Evolutionary conservation across 2,113 vertebrate species (phyloP).

Genomic region (Oenanthe oenanthe): DNA sequence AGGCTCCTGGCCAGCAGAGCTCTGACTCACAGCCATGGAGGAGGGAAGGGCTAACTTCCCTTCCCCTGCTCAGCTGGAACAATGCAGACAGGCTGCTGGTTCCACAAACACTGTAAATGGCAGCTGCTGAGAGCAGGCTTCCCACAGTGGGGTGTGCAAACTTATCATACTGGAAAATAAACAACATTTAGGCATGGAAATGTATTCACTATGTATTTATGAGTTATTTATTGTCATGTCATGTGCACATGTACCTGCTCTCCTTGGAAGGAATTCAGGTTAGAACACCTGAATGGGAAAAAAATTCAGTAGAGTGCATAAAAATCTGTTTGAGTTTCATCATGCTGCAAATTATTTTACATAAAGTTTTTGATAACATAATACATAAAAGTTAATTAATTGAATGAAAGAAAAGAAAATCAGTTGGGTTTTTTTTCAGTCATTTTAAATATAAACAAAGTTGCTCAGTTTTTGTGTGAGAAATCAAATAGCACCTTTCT

Average conservation of each 20-base stretch:
- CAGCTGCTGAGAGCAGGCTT: not conserved
- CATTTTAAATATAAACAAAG: conserved; percentile 31
- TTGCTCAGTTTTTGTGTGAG: not conserved
- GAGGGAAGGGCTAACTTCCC: not conserved
- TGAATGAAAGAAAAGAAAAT: conserved; percentile 42
- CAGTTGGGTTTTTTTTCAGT: conserved; percentile 25
- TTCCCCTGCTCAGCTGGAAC: not conserved
- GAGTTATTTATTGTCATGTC: not conserved
- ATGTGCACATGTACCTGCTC: not conserved
- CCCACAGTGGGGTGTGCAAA: not conserved
- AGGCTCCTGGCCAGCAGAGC: not conserved
- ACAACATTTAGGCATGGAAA: not conserved
- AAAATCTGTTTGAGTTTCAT: not conserved
- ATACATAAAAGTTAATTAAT: not conserved
- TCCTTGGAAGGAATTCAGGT: not conserved
- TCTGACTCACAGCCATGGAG: not conserved
- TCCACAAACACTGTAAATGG: not conserved
- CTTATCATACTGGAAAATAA: not conserved
- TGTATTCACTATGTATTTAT: not conserved
- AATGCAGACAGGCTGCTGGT: not conserved
- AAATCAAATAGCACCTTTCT: conserved; percentile 42
- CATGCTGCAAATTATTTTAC: conserved; percentile 22
- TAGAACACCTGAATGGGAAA: not conserved
- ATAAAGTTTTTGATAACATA: not conserved
- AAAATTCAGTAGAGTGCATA: not conserved